phyloP scores from a whole-genome alignment of 23 tunicate species.

The Ascidia mentula region DNA sequence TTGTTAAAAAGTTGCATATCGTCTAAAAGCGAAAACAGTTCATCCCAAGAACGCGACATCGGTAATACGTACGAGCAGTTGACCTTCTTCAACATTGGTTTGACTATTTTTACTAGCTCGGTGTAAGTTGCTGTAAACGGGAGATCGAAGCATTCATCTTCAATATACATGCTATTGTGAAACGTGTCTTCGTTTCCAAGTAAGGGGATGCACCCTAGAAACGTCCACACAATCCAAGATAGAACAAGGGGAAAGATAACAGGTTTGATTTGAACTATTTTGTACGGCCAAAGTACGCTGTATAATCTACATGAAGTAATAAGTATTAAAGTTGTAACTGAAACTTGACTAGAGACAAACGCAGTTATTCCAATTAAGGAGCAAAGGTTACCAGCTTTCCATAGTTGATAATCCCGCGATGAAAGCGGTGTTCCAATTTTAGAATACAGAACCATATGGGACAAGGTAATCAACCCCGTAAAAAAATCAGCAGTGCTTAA shows the following conservation, averaged over 20 bases:
- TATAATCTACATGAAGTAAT: not conserved
- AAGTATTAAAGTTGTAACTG: not conserved
- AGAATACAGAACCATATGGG: not conserved
- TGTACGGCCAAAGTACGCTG: conserved; percentile 4
- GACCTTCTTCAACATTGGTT: not conserved
- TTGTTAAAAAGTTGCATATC: not conserved
- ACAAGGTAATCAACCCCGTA: not conserved
- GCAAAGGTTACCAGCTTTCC: not conserved
- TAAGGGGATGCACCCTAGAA: not conserved
- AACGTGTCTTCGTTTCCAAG: not conserved
- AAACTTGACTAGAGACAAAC: not conserved
- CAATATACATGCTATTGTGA: not conserved
- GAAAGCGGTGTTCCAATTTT: not conserved
- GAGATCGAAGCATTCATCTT: not conserved
- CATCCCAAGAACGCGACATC: not conserved
- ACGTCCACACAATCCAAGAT: not conserved
- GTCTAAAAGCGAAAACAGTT: not conserved
- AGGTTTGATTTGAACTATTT: not conserved
- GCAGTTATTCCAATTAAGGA: not conserved
- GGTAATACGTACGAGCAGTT: not conserved
- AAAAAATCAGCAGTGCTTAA: not conserved
- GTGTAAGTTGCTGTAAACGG: not conserved
- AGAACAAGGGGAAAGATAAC: not conserved
- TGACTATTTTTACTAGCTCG: not conserved
- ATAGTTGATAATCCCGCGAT: not conserved